These are phyloP conservation scores for Tetropium fuscum DNA, from an alignment of 2,888 invertebrate species.

Conservation along the genomic window DNA sequence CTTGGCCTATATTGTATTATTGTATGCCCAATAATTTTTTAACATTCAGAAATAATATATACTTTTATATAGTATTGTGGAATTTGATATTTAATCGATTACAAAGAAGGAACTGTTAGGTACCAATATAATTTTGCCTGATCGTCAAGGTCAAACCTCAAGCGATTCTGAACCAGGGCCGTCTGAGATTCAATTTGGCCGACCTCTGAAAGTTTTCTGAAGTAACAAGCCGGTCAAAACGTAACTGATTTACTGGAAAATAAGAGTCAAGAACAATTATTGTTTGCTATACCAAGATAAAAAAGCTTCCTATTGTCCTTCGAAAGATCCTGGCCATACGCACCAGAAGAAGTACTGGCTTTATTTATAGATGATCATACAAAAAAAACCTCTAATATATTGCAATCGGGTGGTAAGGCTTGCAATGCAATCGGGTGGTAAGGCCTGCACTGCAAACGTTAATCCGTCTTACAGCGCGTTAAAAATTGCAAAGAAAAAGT, in stretches of 20 bases:
- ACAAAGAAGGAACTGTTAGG: background rate
- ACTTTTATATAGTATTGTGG: too few species aligned
- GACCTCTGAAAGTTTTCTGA: background rate
- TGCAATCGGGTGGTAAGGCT: conserved; percentile 2
- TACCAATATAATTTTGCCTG: background rate
- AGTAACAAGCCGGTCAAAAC: background rate
- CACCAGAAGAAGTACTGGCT: conserved; percentile 22
- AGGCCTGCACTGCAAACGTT: background rate
- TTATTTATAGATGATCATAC: conserved; percentile 14
- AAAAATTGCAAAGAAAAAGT: conserved; percentile 14
- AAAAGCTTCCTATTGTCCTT: background rate
- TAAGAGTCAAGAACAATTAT: background rate
- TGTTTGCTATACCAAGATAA: conserved; percentile 2
- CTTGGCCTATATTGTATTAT: too few species aligned
- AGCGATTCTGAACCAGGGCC: background rate
- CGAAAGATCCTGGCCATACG: background rate
- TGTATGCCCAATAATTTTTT: too few species aligned
- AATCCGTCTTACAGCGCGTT: conserved; percentile 9
- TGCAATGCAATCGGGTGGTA: background rate
- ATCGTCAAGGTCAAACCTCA: too few species aligned
- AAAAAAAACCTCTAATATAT: conserved; percentile 10
- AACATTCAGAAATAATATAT: too few species aligned
- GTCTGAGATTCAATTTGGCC: background rate
- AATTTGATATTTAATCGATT: too few species aligned
- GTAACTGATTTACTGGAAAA: background rate